These are phyloP conservation scores for Dasypus novemcinctus DNA, from an alignment of 2,113 vertebrate genomes.

Conservation along the genomic window DNA sequence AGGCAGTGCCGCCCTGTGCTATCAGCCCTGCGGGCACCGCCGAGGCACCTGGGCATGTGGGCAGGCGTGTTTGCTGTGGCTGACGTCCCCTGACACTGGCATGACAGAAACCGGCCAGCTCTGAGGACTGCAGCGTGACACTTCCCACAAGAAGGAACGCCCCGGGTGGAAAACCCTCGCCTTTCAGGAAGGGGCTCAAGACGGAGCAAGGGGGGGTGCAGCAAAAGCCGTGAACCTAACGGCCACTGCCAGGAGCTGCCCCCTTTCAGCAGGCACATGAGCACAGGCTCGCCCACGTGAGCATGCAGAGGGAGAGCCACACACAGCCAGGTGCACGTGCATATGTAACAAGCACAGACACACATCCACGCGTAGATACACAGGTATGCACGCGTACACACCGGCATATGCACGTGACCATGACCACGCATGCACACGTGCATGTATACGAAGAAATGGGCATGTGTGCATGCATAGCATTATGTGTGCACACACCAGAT, in stretches of 20 bases:
- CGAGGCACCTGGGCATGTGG: too few relatives aligned
- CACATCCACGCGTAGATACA: background rate
- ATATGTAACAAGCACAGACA: too few relatives aligned
- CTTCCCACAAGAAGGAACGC: rapidly evolving
- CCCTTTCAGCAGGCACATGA: background rate
- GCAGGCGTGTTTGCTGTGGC: background rate
- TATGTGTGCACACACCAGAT: too few relatives aligned
- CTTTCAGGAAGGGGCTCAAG: background rate
- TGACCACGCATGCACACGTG: background rate
- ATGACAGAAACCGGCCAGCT: background rate
- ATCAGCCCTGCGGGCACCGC: rapidly evolving
- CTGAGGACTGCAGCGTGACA: rapidly evolving
- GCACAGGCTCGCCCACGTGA: background rate
- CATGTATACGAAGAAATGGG: too few relatives aligned
- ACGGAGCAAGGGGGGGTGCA: too few relatives aligned
- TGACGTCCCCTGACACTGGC: rapidly evolving
- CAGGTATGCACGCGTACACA: background rate
- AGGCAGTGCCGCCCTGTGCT: rapidly evolving
- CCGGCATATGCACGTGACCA: background rate
- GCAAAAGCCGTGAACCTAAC: background rate
- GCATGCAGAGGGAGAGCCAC: background rate
- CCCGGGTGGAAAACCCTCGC: background rate
- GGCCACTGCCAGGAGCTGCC: background rate
- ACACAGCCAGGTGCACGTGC: background rate
- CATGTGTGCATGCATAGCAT: too few relatives aligned